Evolutionary conservation across 1,140 invertebrate species (phyloP).

Genomic region (Heliconius congener): DNA sequence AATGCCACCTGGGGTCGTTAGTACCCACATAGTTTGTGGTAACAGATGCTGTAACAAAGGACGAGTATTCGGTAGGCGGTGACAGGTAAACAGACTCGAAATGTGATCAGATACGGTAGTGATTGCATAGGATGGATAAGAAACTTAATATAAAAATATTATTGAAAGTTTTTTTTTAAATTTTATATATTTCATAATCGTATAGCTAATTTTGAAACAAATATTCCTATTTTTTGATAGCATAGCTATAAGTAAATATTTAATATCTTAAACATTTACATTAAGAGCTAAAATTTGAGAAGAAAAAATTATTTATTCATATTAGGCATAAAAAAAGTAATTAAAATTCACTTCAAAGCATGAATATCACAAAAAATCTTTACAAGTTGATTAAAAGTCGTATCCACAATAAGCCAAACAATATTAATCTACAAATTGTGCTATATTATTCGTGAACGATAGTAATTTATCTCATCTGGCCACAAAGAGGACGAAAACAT

Average conservation of each 20-base stretch:
- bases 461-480: conserved; percentile 73
- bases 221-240: no score
- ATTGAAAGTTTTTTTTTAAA: no score
- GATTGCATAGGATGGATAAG: conserved; percentile 47
- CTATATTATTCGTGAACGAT: conserved; percentile 64
- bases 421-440: conserved; percentile 75
- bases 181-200: no score
- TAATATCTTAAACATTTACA: no score
- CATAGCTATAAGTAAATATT: no score
- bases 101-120: conserved; percentile 48
- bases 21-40: conserved; percentile 46
- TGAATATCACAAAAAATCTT: no score
- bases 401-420: conserved; percentile 50
- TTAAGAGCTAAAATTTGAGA: no score
- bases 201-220: no score
- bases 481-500: conserved; percentile 74
- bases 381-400: conserved; percentile 1
- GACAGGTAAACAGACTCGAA: conserved; percentile 57
- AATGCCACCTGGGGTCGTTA: conserved; percentile 62
- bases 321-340: no score
- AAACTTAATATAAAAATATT: no score
- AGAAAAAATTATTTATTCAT: no score
- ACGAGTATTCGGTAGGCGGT: conserved; percentile 74
- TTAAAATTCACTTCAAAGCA: no score
- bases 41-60: conserved; percentile 74